Evolutionary conservation across 2,888 invertebrate species (phyloP).

Genomic region (Ephialtes manifestator): DNA sequence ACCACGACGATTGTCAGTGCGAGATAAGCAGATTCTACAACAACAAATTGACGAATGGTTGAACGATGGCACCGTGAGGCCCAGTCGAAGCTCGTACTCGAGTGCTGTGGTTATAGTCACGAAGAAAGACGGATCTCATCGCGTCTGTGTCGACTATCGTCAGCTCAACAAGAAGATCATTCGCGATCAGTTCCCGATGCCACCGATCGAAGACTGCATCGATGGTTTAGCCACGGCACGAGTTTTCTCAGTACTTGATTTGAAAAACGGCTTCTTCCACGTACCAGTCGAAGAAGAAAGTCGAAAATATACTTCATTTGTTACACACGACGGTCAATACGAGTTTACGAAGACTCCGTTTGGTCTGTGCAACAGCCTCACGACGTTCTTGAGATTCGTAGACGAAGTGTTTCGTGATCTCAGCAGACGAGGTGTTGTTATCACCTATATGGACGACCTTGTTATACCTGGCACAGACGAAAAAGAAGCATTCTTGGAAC

Average conservation of each 20-base stretch:
- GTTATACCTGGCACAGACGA: conserved; percentile 58
- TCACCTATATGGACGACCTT: conserved; percentile 64
- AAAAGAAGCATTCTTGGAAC: conserved; percentile 64
- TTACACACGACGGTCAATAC: conserved; percentile 68
- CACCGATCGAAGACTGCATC: conserved; percentile 72
- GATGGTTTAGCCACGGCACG: conserved; percentile 61
- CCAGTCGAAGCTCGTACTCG: conserved; percentile 62
- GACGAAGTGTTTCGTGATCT: conserved; percentile 58
- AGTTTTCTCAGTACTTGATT: too few relatives aligned
- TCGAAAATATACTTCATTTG: too few relatives aligned
- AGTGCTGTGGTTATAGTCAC: conserved; percentile 69
- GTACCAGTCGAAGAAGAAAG: conserved; percentile 68
- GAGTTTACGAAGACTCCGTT: conserved; percentile 69
- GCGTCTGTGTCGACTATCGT: too few relatives aligned
- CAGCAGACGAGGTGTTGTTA: conserved; percentile 34
- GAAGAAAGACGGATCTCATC: conserved; percentile 73
- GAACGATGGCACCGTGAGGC: too few relatives aligned
- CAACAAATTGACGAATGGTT: conserved; percentile 32
- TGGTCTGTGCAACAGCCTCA: conserved; percentile 61
- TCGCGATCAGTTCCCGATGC: conserved; percentile 72
- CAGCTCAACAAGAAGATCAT: conserved; percentile 67
- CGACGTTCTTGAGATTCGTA: conserved; percentile 63
- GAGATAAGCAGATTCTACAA: conserved; percentile 20
- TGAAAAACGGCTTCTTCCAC: conserved; percentile 73
- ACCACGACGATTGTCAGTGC: conserved; percentile 23